These are phyloP conservation scores for Rugalucina vietnamica DNA, from an alignment of 2,888 invertebrate species.

Conservation along the genomic window DNA sequence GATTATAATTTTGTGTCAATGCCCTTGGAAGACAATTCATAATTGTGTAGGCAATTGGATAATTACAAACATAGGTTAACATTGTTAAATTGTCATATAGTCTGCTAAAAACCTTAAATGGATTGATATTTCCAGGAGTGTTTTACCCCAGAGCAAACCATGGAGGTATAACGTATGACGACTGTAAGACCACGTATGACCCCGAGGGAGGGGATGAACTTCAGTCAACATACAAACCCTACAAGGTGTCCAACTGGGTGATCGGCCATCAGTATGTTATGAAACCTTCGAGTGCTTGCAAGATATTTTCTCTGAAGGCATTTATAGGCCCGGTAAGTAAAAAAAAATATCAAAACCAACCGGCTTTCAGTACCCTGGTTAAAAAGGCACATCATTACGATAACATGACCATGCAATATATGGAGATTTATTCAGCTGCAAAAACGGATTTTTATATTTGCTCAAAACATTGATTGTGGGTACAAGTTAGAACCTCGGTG, in stretches of 20 bases:
- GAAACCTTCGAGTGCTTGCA: slow-evolving; percentile 22
- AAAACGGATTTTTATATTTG: no score
- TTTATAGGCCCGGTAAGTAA: slow-evolving; percentile 43
- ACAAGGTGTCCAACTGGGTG: not conserved
- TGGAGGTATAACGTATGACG: slow-evolving; percentile 46
- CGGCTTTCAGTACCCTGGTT: no score
- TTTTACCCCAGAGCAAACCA: slow-evolving; percentile 15
- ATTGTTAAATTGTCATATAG: not conserved
- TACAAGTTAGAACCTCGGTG: no score
- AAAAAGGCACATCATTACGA: no score
- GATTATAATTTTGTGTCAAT: not conserved
- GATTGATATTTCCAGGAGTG: slow-evolving; percentile 31
- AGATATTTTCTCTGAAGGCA: slow-evolving; percentile 50
- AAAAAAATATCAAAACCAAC: no score
- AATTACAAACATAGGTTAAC: not conserved
- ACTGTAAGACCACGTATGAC: slow-evolving; percentile 41
- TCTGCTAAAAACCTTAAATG: not conserved
- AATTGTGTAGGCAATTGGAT: not conserved
- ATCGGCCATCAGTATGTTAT: slow-evolving; percentile 29
- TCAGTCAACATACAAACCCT: not conserved
- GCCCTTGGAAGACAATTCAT: not conserved
- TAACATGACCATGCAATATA: no score
- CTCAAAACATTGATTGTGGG: no score
- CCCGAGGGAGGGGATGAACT: slow-evolving; percentile 36
- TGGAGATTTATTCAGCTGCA: no score